Conservation (phyloP, 2,797 vertebrate species). For the Pseudopleuronectes americanus region DNA sequence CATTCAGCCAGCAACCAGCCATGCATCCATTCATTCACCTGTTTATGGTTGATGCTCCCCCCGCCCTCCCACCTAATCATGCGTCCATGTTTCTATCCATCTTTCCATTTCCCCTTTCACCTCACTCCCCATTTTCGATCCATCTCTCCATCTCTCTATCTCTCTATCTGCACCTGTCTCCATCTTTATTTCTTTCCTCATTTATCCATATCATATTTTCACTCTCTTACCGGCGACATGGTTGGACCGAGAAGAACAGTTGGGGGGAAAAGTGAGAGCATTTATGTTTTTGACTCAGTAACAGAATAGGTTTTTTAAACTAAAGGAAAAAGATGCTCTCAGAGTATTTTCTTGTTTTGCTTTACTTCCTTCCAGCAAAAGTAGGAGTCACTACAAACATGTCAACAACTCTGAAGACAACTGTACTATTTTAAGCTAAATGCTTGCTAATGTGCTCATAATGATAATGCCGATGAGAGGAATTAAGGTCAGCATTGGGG, state of each 20-base stretch:
- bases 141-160: conserved; percentile 40
- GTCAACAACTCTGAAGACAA: neutral
- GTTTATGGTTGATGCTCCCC: conserved; percentile 71
- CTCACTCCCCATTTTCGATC: conserved; percentile 47
- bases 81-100: conserved; percentile 70
- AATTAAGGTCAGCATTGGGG: no score
- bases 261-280: neutral
- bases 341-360: neutral
- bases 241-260: conserved; percentile 6
- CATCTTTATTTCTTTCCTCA: conserved; percentile 49
- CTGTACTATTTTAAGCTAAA: neutral
- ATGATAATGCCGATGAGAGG: neutral
- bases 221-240: conserved; percentile 9
- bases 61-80: conserved; percentile 65
- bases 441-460: no score
- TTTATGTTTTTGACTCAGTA: conserved; percentile 39
- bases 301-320: conserved; percentile 23
- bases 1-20: conserved; percentile 53
- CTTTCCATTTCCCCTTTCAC: conserved; percentile 70
- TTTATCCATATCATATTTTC: conserved; percentile 51
- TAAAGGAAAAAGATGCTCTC: conserved; percentile 38
- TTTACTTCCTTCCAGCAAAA: neutral
- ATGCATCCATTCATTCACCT: conserved; percentile 69
- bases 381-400: no score
- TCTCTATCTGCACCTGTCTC: conserved; percentile 40